Base-by-base conservation (phyloP, 1,140 invertebrate species). In the Carposina sasakii region DNA sequence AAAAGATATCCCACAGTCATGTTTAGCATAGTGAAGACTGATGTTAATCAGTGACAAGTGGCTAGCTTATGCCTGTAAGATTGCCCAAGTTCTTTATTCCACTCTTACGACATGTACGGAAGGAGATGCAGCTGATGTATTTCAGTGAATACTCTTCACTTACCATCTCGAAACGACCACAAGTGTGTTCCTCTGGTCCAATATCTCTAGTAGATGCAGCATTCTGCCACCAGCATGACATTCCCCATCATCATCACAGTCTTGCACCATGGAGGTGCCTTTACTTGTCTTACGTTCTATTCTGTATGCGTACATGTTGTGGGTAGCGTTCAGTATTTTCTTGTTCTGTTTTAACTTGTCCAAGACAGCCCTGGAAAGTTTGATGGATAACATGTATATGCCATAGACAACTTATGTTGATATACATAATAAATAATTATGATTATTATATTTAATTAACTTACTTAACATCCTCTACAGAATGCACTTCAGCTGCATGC, bases 221-320 rank as follows among this genome's bases (percentile, higher is more conserved):
- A 97, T 87, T 60, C 94, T 86, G 0, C 88, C 84, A 0, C 94
- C 94, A 17, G 94, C 95, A 60, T 93, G 91, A n/a, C 78, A 82
- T 82, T 97, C 95, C 0, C 95, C 95, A 82, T 97, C 95, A 79
- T 96, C 94, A 54, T 94, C 90, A 86, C 90, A 96, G 57, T 95
- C 93, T 67, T 91, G 88, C 16, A 88, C 10, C 10, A 86, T 56
- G 0, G 55, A 60, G 0, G 51, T 58, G 0, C 73, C 75, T 42
- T 70, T 73, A 0, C 55, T 48, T 0, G 70, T 68, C 24, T 68
- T 64, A 4, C 46, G 45, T 41, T 79, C 81, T 47, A 83, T 83
- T 1, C 81, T 57, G 73, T 94, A 96, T 1, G 94, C 94, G 53
- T 89, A 88, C 58, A 96, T 94, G 67, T 96, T 96, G 74, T 96